Base-by-base conservation (phyloP, 2,888 invertebrate genomes). In the Nycteola revayana region DNA sequence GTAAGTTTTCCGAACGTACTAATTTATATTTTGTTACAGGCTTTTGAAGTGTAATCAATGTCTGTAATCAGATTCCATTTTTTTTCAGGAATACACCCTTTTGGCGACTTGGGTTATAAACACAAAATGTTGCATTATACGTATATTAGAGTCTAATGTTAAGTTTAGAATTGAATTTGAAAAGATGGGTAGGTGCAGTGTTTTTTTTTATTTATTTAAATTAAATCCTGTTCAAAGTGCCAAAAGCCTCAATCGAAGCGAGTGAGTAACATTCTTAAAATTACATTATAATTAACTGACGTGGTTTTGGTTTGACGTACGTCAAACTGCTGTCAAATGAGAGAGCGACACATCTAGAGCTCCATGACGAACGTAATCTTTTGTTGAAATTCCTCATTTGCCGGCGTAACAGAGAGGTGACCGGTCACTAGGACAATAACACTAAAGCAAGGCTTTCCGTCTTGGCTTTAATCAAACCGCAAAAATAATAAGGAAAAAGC, bases 401-500 rank as follows among this genome's bases (percentile, higher is more conserved):
- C 29, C 40, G 49, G 38, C 28, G 28, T 26, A 30, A 40, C 28
- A 36, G 40, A 22, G 14, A 10, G 29, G 10, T 25, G 27, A 9
- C 0, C 1, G 17, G 32, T 26, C 10, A 25, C 7, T 9, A 23
- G 22, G 18, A 27, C 28, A 27, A 25, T 25, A 28, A 10, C 11
- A 22, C 3, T 21, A 29, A 47, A 26, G 10, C 22, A 3, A 24
- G 22, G 23, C 3, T 24, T n/a, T n/a, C 10, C 9, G 22, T 25
- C 40, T 28, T 9, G 20, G 37, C 28, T 38, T 32, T 27, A 35
- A 25, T 52, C 20, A 48, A 36, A 42, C 49, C 30, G 52, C 47
- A 60, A 85, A 74, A 52, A 86, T 87, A 76, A 60, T 71, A 52
- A 86, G 75, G 49, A 80, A 66, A 60, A 75, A 66, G 53, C 55